Evolutionary conservation across 2,888 invertebrate species (phyloP).

Genomic region (Caprella mutica): DNA sequence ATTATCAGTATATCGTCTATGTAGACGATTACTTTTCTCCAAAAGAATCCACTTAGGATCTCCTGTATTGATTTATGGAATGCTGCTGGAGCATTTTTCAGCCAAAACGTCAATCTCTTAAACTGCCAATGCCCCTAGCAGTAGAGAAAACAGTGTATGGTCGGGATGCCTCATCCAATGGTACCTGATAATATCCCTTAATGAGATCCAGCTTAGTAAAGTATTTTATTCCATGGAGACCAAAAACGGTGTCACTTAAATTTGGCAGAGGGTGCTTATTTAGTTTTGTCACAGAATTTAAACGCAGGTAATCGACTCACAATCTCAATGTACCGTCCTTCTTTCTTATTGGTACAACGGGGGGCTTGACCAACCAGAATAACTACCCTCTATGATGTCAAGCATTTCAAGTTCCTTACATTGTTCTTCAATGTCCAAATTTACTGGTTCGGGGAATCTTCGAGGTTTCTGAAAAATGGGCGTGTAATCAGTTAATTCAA

Average conservation of each 20-base stretch:
- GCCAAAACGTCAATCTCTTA: background rate
- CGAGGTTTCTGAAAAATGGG: too few relatives aligned
- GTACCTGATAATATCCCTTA: background rate
- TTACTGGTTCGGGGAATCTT: too few relatives aligned
- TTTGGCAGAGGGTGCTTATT: background rate
- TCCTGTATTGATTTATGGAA: background rate
- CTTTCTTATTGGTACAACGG: background rate
- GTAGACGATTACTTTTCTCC: background rate
- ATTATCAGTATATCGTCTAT: slow-evolving; percentile 2
- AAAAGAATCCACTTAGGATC: background rate
- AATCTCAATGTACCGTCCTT: background rate
- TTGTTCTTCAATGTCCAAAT: too few relatives aligned
- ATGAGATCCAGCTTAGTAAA: slow-evolving; percentile 4
- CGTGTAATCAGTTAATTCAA: too few relatives aligned
- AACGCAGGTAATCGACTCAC: background rate
- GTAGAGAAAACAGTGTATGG: background rate
- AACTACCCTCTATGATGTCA: too few relatives aligned
- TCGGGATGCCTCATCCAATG: background rate
- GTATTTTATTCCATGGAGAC: slow-evolving; percentile 6
- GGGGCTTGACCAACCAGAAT: too few relatives aligned
- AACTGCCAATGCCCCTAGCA: background rate
- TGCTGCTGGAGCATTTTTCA: background rate
- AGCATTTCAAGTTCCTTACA: too few relatives aligned
- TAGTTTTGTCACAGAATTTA: background rate
- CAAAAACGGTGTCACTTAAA: slow-evolving; percentile 1